Base-by-base conservation (phyloP, 1,140 invertebrate species). In the Rhysida immarginata region DNA sequence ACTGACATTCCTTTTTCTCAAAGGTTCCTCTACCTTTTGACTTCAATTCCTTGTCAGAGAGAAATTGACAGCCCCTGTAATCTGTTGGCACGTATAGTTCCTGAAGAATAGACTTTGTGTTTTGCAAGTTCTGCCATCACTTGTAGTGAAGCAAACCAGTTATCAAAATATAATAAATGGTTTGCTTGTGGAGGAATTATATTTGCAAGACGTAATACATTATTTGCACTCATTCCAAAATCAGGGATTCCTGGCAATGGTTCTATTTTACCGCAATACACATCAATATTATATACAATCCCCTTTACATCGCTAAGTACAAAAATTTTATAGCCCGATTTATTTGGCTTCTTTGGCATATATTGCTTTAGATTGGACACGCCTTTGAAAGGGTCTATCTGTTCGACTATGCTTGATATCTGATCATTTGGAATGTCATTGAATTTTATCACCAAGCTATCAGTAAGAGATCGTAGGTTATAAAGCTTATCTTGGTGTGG, bases 251-350 rank as follows among this genome's bases (percentile, higher is more conserved):
- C 43, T 27, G 42, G 23, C 49, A 57, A 44, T 26, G 45, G 62
- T 48, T 52, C 3, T 26, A 57, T 54, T 46, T 46, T 25, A 16
- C 65, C 63, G 55, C 59, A 51, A 35, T 62, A 64, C 2, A 59
- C 42, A 41, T 57, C 54, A 53, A 62, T 58, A 41, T 64, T 50
- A 52, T 63, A 51, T 13, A 59, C 51, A 0, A 64, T 45, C 18
- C 62, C 62, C 14, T 20, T 45, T 2, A 25, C 54, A 51, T 58
- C 59, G 26, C 46, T 41, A 18, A 57, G 26, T 1, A 50, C 52
- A 57, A 57, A 59, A n/a, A 63, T 41, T 58, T 64, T 61, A 49
- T 58, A 63, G 2, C 63, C 60, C 61, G 58, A 62, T 56, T 62
- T 60, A 5, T 64, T 52, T 0, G 57, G 61, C 54, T 64, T 64